Conservation (phyloP, 1,140 invertebrate species). For the Macrobrachium rosenbergii region DNA sequence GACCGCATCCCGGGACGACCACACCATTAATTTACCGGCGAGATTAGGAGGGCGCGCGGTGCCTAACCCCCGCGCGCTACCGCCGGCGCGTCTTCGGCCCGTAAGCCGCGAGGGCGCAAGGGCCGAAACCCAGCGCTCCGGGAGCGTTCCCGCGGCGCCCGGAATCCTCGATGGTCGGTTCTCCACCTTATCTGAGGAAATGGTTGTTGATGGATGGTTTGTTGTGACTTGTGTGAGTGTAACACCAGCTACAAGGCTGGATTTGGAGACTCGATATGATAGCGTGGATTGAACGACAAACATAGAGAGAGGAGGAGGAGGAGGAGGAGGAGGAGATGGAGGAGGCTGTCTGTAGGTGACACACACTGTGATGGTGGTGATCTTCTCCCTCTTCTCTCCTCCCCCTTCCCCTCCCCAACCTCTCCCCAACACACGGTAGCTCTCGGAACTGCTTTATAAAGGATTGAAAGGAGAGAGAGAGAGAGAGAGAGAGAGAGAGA, state of each 20-base stretch:
- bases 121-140: neutral
- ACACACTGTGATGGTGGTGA: too few species aligned
- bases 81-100: neutral
- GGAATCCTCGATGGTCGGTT: constrained; percentile 24
- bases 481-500: too few species aligned
- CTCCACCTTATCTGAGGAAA: constrained; percentile 57
- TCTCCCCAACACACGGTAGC: neutral
- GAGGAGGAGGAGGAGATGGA: neutral
- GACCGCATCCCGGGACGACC: constrained; percentile 58
- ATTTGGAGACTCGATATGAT: constrained; percentile 53
- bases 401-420: neutral
- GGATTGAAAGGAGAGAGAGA: too few species aligned
- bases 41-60: constrained; percentile 38
- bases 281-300: constrained; percentile 4
- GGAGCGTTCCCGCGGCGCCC: neutral
- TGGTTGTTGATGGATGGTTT: constrained; percentile 63
- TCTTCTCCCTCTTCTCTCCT: neutral
- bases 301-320: neutral
- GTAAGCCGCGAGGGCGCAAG: neutral
- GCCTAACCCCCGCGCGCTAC: constrained; percentile 27
- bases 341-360: neutral
- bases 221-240: constrained; percentile 63
- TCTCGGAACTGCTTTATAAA: neutral
- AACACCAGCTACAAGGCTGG: constrained; percentile 56
- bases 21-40: constrained; percentile 62